These are phyloP conservation scores for Dicroscelio sp. DNA, from an alignment of 2,888 invertebrate species.

Conservation along the genomic window DNA sequence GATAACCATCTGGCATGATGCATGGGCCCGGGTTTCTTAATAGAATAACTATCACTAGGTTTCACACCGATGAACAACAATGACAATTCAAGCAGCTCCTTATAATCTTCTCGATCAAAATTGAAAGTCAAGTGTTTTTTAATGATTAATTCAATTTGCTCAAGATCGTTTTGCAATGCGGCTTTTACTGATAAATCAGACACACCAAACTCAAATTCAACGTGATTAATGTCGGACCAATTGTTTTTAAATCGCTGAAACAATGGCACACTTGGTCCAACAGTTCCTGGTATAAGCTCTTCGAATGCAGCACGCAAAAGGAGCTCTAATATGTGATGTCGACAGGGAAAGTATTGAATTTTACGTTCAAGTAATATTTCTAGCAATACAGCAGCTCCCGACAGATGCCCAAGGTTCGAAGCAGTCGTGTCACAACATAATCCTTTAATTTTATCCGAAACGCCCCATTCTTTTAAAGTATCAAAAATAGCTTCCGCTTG, in stretches of 20 bases:
- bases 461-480: conserved; percentile 24
- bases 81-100: conserved; percentile 37
- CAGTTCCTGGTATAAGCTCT: conserved; percentile 31
- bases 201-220: conserved; percentile 4
- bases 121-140: conserved; percentile 36
- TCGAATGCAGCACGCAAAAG: conserved; percentile 50
- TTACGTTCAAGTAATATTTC: conserved; percentile 41
- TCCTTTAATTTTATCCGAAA: conserved; percentile 45
- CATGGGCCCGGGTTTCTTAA: conserved; percentile 40
- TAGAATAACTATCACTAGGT: conserved; percentile 13
- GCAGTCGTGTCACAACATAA: conserved; percentile 57
- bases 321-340: conserved; percentile 59
- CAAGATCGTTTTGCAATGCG: conserved; percentile 7
- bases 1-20: conserved; percentile 46
- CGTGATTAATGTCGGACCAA: conserved; percentile 16
- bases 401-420: conserved; percentile 37
- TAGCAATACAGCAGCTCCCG: conserved; percentile 45
- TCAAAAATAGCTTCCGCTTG: conserved; percentile 54
- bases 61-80: conserved; percentile 38
- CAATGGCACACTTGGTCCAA: conserved; percentile 49
- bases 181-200: conserved; percentile 14
- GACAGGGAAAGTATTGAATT: conserved; percentile 54
- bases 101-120: conserved; percentile 48
- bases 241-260: conserved; percentile 54
- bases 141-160: conserved; percentile 29